These are phyloP conservation scores for Psittacula echo DNA, from an alignment of 2,797 vertebrate genomes.

Conservation along the genomic window DNA sequence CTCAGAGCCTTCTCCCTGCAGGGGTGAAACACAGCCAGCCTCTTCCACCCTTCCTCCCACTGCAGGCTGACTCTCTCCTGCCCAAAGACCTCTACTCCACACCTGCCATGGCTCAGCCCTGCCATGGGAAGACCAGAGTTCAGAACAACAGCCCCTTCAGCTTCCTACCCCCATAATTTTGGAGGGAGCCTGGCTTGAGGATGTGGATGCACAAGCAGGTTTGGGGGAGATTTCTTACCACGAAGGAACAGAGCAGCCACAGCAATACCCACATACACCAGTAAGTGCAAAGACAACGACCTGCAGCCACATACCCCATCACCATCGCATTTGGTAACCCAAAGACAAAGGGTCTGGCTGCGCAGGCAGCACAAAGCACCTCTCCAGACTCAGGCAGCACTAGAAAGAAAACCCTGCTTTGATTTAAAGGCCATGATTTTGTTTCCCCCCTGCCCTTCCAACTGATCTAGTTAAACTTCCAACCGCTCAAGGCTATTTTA, in stretches of 20 bases:
- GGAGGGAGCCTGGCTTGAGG: accelerated
- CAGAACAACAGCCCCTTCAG: neutral
- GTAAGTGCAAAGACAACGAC: neutral
- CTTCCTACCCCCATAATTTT: neutral
- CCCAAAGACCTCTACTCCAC: neutral
- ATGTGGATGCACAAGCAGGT: neutral
- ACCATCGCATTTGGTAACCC: neutral
- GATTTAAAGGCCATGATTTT: slow-evolving; percentile 17
- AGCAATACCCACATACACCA: accelerated
- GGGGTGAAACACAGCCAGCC: slow-evolving; percentile 56
- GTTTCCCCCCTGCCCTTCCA: neutral
- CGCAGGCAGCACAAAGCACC: neutral
- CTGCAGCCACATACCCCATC: neutral
- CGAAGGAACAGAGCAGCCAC: neutral
- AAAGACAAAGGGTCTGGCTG: neutral
- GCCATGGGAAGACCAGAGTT: neutral
- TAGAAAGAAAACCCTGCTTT: neutral
- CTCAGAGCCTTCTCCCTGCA: slow-evolving; percentile 57
- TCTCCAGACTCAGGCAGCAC: neutral
- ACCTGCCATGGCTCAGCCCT: neutral
- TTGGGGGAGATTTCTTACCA: neutral
- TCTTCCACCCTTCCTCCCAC: slow-evolving; percentile 14
- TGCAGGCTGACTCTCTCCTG: neutral
- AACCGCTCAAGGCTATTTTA: slow-evolving; percentile 69
- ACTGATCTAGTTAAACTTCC: slow-evolving; percentile 65